Conservation (phyloP, 1,140 invertebrate species). For the Lasioglossum baleicum region DNA sequence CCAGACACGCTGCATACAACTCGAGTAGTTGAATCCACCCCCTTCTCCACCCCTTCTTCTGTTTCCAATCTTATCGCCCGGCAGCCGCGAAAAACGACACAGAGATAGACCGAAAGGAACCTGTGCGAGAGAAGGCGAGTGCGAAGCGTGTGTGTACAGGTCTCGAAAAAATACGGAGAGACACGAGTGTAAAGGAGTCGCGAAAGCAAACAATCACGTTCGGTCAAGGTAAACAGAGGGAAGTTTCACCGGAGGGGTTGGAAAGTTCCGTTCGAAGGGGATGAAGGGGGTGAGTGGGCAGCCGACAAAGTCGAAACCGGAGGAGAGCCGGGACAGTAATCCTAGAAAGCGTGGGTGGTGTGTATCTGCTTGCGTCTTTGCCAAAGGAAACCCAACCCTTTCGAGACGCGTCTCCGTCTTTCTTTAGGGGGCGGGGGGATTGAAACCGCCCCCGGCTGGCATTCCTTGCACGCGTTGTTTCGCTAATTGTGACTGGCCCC, state of each 20-base stretch:
- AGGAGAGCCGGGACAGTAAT: conserved; percentile 16
- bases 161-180: conserved; percentile 4
- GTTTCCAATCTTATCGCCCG: neutral
- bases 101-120: neutral
- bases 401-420: neutral
- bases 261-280: neutral
- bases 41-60: too few relatives aligned
- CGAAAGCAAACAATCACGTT: conserved; percentile 21
- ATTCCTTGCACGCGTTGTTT: conserved; percentile 55
- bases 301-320: neutral
- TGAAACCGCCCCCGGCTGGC: neutral
- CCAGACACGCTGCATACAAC: too few relatives aligned
- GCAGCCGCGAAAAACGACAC: neutral
- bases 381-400: conserved; percentile 20
- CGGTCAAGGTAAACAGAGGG: conserved; percentile 34
- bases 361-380: neutral
- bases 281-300: too few relatives aligned
- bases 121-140: too few relatives aligned
- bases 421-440: neutral
- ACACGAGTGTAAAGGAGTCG: conserved; percentile 13
- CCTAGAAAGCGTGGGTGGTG: neutral
- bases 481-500: conserved; percentile 52
- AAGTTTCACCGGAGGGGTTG: neutral
- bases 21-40: too few relatives aligned
- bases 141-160: too few relatives aligned